phyloP scores from a whole-genome alignment of 2,888 invertebrate species.

The Gnatocerus cornutus region DNA sequence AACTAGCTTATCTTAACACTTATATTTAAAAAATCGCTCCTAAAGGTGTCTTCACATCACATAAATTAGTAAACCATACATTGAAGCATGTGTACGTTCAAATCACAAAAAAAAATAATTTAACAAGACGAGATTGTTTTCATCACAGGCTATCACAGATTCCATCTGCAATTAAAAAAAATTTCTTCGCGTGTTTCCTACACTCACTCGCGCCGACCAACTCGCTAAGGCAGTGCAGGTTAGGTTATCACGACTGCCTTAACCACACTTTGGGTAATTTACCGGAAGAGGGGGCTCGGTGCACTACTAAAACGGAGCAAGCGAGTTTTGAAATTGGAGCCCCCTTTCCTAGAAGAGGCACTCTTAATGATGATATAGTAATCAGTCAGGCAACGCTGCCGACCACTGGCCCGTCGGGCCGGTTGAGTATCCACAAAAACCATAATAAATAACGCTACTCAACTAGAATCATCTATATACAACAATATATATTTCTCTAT shows the following conservation, averaged over 20 bases:
- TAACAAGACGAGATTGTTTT: slow-evolving; percentile 56
- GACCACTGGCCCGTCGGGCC: slow-evolving; percentile 56
- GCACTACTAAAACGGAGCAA: slow-evolving; percentile 53
- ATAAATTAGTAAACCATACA: slow-evolving; percentile 34
- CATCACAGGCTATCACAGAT: slow-evolving; percentile 71
- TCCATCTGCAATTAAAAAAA: slow-evolving; percentile 67
- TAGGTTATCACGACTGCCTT: slow-evolving; percentile 46
- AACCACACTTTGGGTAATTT: slow-evolving; percentile 35
- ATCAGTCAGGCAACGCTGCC: slow-evolving; percentile 70
- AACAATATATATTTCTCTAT: slow-evolving; percentile 73
- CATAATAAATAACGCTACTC: slow-evolving; percentile 61
- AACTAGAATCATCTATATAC: slow-evolving; percentile 64
- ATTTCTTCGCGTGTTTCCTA: slow-evolving; percentile 51
- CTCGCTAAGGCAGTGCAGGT: slow-evolving; percentile 49
- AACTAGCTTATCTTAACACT: slow-evolving; percentile 21
- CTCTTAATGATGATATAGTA: slow-evolving; percentile 76
- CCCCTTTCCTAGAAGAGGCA: slow-evolving; percentile 74
- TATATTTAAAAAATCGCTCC: slow-evolving; percentile 29
- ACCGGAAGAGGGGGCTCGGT: slow-evolving; percentile 1
- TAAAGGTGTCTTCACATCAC: slow-evolving; percentile 32
- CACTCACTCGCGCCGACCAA: slow-evolving; percentile 47
- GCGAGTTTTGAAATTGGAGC: no score
- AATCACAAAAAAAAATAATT: slow-evolving; percentile 38
- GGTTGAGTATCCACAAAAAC: slow-evolving; percentile 54
- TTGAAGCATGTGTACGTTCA: slow-evolving; percentile 19